Conservation (phyloP, 2,888 invertebrate genomes). For the Ophion costatus region DNA sequence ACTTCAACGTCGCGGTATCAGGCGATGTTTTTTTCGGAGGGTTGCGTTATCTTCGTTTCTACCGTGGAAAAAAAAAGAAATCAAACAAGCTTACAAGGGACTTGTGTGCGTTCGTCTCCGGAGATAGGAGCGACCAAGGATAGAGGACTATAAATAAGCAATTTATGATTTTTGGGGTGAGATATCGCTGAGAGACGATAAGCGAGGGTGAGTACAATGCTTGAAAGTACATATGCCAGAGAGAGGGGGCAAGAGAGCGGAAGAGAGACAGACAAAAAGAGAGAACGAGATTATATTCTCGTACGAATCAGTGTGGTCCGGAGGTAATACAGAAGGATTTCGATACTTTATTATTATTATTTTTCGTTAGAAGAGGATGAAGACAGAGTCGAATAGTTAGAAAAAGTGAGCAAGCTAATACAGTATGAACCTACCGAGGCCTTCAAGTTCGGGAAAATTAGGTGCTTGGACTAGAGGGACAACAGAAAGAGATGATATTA, state of each 20-base stretch:
- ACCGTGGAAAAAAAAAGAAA: not conserved
- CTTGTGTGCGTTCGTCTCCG: constrained; percentile 1
- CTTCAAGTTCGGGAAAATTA: constrained; percentile 87
- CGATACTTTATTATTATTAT: constrained; percentile 29
- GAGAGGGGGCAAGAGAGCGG: constrained; percentile 23
- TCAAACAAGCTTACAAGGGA: constrained; percentile 2
- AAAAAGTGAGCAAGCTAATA: constrained; percentile 79
- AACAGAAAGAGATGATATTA: constrained; percentile 83
- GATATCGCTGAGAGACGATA: constrained; percentile 37
- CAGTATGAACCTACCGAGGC: constrained; percentile 86
- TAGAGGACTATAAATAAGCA: constrained; percentile 32
- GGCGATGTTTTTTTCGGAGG: not conserved
- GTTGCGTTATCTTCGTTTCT: not conserved
- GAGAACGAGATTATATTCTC: constrained; percentile 16
- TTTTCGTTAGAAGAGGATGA: constrained; percentile 52
- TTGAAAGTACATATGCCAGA: constrained; percentile 28
- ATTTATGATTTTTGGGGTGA: constrained; percentile 27
- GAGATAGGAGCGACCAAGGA: constrained; percentile 65
- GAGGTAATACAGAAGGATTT: constrained; percentile 38
- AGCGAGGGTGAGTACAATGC: constrained; percentile 53
- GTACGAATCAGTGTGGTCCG: constrained; percentile 35
- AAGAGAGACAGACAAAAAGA: not conserved
- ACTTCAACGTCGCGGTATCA: no score
- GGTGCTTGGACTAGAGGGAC: constrained; percentile 86
- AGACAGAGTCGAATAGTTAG: constrained; percentile 55